Evolutionary conservation across 1,140 invertebrate species (phyloP).

Genomic region (Drosophila pectinifera): DNA sequence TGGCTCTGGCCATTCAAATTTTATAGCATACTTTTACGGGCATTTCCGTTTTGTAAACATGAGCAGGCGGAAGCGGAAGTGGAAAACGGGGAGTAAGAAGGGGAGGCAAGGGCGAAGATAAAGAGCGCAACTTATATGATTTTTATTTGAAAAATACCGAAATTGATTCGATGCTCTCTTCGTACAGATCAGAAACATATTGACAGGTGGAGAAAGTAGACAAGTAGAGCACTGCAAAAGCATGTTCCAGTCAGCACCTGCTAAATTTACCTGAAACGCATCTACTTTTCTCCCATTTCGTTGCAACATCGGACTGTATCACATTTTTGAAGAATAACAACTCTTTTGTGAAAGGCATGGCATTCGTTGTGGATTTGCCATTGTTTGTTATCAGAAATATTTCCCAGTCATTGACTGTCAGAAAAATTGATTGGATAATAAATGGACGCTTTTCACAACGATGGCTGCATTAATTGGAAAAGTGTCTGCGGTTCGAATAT

Average conservation of each 20-base stretch:
- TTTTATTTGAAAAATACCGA: constrained; percentile 75
- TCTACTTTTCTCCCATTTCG: constrained; percentile 8
- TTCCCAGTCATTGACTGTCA: neutral
- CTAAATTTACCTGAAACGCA: constrained; percentile 26
- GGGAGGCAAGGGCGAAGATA: constrained; percentile 2
- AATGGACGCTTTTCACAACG: constrained; percentile 7
- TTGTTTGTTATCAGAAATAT: constrained; percentile 4
- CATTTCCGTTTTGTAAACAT: constrained; percentile 74
- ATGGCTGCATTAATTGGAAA: constrained; percentile 20
- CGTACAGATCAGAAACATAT: constrained; percentile 19
- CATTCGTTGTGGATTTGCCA: constrained; percentile 8
- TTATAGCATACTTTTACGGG: constrained; percentile 79
- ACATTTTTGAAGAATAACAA: constrained; percentile 2
- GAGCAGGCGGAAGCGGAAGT: constrained; percentile 9
- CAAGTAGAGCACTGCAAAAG: neutral
- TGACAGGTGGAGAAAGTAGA: constrained; percentile 4
- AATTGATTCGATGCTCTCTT: constrained; percentile 69
- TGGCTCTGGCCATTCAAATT: constrained; percentile 69
- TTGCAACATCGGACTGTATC: constrained; percentile 7
- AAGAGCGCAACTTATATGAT: constrained; percentile 62
- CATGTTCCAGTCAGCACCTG: constrained; percentile 7
- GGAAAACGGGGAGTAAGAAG: constrained; percentile 8
- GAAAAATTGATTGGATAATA: constrained; percentile 32
- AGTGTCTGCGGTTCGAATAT: constrained; percentile 16
- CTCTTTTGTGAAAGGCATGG: neutral